Percentiles rank a stretch among this genome's conserved stretches.
These are phyloP conservation scores for Oreochromis spilurus DNA, from an alignment of 2,113 vertebrate genomes.

Conservation along the genomic window DNA sequence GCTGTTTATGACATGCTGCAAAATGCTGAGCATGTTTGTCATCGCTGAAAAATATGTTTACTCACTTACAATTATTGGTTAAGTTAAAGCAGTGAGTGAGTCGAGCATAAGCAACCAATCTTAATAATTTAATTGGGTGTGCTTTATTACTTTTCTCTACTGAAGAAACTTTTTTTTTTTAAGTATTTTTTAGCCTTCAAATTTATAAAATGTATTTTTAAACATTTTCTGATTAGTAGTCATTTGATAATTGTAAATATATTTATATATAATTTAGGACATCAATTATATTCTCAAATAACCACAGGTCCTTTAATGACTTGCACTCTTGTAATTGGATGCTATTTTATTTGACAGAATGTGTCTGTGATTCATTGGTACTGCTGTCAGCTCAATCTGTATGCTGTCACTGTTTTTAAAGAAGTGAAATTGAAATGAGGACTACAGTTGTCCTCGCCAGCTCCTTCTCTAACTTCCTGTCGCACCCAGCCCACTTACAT, in stretches of 20 bases:
- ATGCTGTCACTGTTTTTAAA: neutral
- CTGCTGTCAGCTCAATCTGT: constrained; percentile 5
- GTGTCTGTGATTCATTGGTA: neutral
- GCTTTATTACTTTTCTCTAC: neutral
- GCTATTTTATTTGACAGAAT: neutral
- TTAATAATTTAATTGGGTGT: neutral
- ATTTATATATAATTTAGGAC: neutral
- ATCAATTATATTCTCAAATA: neutral
- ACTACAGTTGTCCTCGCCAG: neutral
- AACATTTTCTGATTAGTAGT: neutral
- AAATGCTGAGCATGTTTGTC: neutral
- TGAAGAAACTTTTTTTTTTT: neutral
- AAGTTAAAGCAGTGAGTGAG: neutral
- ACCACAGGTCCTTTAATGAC: neutral
- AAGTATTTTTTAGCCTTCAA: neutral
- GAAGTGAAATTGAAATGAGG: neutral
- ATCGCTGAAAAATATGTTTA: neutral
- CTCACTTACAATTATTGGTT: neutral
- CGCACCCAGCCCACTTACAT: neutral
- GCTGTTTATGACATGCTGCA: neutral
- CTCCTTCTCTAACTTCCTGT: neutral
- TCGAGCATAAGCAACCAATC: neutral
- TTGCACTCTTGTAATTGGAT: neutral
- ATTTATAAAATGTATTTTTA: neutral
- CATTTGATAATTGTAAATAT: neutral